phyloP scores from a whole-genome alignment of 2,888 invertebrate species.

The Habrosyne pyritoides region DNA sequence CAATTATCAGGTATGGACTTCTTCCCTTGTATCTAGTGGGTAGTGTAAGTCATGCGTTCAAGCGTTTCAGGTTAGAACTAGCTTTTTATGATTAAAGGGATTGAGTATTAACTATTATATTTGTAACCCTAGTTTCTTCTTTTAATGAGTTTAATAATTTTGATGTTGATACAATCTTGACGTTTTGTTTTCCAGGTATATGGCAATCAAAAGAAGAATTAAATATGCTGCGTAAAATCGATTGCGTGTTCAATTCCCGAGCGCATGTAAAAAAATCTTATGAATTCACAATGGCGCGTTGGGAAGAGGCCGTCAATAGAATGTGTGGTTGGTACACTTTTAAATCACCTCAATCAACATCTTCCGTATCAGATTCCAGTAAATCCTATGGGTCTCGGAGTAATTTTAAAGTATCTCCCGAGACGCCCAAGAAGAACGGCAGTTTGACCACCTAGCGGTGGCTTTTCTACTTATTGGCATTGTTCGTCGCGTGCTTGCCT shows the following conservation, averaged over 20 bases:
- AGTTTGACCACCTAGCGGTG: slow-evolving; percentile 65
- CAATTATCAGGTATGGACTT: no score
- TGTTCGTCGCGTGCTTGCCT: slow-evolving; percentile 52
- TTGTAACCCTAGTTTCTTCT: no score
- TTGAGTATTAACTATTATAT: no score
- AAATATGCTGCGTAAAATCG: slow-evolving; percentile 81
- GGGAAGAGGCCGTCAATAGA: slow-evolving; percentile 84
- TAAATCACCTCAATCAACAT: slow-evolving; percentile 29
- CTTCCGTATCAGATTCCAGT: slow-evolving; percentile 46
- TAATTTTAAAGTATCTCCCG: slow-evolving; percentile 48
- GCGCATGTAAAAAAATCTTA: slow-evolving; percentile 59
- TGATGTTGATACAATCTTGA: neutral
- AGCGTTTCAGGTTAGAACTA: no score
- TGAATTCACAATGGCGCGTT: slow-evolving; percentile 66
- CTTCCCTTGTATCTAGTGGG: no score
- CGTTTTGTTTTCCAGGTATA: slow-evolving; percentile 80
- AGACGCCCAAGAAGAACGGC: slow-evolving; percentile 41
- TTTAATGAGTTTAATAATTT: no score
- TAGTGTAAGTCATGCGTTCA: no score
- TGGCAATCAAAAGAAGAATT: slow-evolving; percentile 89
- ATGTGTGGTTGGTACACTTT: slow-evolving; percentile 82
- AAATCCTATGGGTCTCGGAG: slow-evolving; percentile 43
- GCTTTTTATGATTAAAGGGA: no score
- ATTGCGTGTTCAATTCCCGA: slow-evolving; percentile 85
- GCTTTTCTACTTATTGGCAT: slow-evolving; percentile 59